Percentiles rank a stretch among this genome's conserved stretches.
These are phyloP conservation scores for Chaetogeoica ovagalla DNA, from an alignment of 2,888 invertebrate genomes.

Conservation along the genomic window DNA sequence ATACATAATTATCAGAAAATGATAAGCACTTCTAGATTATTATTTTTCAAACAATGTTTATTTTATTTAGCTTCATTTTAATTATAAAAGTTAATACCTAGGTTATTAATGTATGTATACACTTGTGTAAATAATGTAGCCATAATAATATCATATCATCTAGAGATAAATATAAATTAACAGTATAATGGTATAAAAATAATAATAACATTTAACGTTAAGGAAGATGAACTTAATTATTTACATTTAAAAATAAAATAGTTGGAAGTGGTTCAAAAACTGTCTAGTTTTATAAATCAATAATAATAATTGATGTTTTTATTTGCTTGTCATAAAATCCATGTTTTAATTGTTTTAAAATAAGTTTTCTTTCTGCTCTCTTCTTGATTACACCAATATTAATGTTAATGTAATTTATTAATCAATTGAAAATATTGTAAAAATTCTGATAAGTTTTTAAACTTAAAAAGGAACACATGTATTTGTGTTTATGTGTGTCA, in stretches of 20 bases:
- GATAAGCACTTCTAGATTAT: neutral
- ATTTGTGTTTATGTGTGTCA: too few species aligned
- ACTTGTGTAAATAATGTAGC: neutral
- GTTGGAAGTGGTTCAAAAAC: slow-evolving; percentile 4
- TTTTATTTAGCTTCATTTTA: neutral
- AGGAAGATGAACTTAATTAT: neutral
- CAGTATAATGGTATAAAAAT: neutral
- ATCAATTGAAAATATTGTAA: too few species aligned
- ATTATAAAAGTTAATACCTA: neutral
- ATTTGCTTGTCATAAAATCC: neutral
- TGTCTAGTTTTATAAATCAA: neutral
- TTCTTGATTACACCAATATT: neutral
- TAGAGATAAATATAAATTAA: neutral
- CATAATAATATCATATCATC: neutral
- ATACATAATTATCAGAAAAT: neutral
- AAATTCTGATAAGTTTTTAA: too few species aligned
- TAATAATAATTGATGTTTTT: neutral
- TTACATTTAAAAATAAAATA: slow-evolving; percentile 5
- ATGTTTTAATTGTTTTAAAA: neutral
- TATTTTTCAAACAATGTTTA: neutral
- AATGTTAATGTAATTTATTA: neutral
- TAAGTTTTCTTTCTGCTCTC: neutral
- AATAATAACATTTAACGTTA: neutral
- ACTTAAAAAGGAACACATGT: too few species aligned
- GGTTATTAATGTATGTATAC: neutral